Evolutionary conservation across 2,888 invertebrate genomes (phyloP).

Genomic region (Barypeithes pellucidus): DNA sequence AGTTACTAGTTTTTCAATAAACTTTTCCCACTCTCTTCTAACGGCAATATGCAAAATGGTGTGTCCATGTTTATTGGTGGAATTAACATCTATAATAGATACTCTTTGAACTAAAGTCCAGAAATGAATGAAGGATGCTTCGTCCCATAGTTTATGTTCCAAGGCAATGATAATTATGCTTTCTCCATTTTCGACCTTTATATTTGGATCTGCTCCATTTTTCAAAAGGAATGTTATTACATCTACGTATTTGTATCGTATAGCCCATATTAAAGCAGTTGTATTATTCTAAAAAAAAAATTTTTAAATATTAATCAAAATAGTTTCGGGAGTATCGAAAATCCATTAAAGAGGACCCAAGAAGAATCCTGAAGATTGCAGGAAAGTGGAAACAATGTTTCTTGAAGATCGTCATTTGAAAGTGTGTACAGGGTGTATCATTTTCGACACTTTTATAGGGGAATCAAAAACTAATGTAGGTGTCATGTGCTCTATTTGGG

Average conservation of each 20-base stretch:
- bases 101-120: slow-evolving; percentile 65
- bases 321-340: too few relatives aligned
- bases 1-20: slow-evolving; percentile 64
- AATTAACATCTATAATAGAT: slow-evolving; percentile 64
- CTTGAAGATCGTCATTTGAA: too few relatives aligned
- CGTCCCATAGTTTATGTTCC: slow-evolving; percentile 68
- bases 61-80: slow-evolving; percentile 66
- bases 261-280: slow-evolving; percentile 69
- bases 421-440: too few relatives aligned
- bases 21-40: slow-evolving; percentile 67
- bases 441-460: too few relatives aligned
- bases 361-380: too few relatives aligned
- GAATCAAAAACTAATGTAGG: too few relatives aligned
- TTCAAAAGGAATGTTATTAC: slow-evolving; percentile 66
- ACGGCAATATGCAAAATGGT: slow-evolving; percentile 68
- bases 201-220: slow-evolving; percentile 66
- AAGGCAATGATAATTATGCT: slow-evolving; percentile 67
- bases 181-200: slow-evolving; percentile 66
- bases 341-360: too few relatives aligned
- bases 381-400: too few relatives aligned
- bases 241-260: slow-evolving; percentile 66
- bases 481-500: too few relatives aligned
- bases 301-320: neutral
- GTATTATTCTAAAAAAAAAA: slow-evolving; percentile 62
- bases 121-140: slow-evolving; percentile 66